These are phyloP conservation scores for Brachyptera putata DNA, from an alignment of 2,888 invertebrate genomes.

Conservation along the genomic window DNA sequence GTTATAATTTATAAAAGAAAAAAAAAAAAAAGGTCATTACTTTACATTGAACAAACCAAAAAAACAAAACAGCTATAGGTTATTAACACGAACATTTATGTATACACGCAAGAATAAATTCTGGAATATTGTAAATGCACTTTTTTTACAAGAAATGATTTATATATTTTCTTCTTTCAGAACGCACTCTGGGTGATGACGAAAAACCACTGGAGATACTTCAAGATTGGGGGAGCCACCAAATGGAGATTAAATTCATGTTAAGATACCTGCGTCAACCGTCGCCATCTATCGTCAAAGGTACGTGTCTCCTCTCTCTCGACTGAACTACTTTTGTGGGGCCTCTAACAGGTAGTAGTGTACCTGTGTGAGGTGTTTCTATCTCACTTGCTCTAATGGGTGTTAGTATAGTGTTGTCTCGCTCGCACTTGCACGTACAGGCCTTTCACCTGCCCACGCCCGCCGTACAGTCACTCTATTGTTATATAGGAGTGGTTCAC, in stretches of 20 bases:
- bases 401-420: neutral
- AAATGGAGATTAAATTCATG: constrained; percentile 53
- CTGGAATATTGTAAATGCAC: too few relatives aligned
- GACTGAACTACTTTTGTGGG: neutral
- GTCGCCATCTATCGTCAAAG: constrained; percentile 35
- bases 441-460: constrained; percentile 20
- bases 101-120: too few relatives aligned
- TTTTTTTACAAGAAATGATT: too few relatives aligned
- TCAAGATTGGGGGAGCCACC: constrained; percentile 51
- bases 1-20: too few relatives aligned
- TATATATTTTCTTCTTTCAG: constrained; percentile 44
- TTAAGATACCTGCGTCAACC: constrained; percentile 50
- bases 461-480: constrained; percentile 5
- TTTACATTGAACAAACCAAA: too few relatives aligned
- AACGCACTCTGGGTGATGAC: constrained; percentile 55
- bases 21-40: too few relatives aligned
- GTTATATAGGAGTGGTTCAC: neutral
- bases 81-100: too few relatives aligned
- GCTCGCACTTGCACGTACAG: neutral
- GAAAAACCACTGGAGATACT: constrained; percentile 60
- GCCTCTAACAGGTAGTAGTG: constrained; percentile 16
- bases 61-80: too few relatives aligned
- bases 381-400: constrained; percentile 25
- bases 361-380: constrained; percentile 10
- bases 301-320: constrained; percentile 28